phyloP scores from a whole-genome alignment of 2,797 vertebrate genomes.

The Phylloscopus collybita region DNA sequence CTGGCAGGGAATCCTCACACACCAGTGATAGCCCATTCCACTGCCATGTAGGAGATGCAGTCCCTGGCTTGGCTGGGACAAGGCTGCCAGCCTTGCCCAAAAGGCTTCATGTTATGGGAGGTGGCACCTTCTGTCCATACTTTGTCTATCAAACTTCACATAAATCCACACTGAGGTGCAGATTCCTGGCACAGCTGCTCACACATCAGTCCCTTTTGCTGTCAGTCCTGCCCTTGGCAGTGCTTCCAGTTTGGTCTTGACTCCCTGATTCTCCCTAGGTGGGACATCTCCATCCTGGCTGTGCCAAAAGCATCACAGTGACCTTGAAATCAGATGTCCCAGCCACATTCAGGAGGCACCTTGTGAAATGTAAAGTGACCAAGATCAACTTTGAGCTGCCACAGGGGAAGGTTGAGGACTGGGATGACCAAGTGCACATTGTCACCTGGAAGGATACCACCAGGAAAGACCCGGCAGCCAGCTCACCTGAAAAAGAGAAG shows the following conservation, averaged over 20 bases:
- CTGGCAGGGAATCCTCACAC: background rate
- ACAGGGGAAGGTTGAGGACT: conserved; percentile 83
- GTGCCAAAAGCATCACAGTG: conserved; percentile 84
- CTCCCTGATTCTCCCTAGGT: conserved; percentile 65
- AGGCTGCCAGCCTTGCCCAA: background rate
- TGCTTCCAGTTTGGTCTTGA: background rate
- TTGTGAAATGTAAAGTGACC: conserved; percentile 81
- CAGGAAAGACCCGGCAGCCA: background rate
- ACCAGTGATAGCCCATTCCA: fast-evolving
- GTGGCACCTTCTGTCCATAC: background rate
- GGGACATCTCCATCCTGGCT: conserved; percentile 90
- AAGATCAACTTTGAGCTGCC: conserved; percentile 81
- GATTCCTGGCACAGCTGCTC: background rate
- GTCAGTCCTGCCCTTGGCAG: background rate
- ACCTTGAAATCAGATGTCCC: conserved; percentile 81
- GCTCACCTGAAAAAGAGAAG: conserved; percentile 75
- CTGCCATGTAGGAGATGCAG: fast-evolving
- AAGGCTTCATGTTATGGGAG: background rate
- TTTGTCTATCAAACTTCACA: background rate
- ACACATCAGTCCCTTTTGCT: background rate
- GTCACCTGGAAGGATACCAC: conserved; percentile 26
- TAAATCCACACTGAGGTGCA: background rate
- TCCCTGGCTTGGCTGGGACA: background rate
- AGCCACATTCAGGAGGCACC: conserved; percentile 68
- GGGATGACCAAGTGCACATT: conserved; percentile 82